Evolutionary conservation across 2,113 vertebrate species (phyloP).

Genomic region (Micromys minutus): DNA sequence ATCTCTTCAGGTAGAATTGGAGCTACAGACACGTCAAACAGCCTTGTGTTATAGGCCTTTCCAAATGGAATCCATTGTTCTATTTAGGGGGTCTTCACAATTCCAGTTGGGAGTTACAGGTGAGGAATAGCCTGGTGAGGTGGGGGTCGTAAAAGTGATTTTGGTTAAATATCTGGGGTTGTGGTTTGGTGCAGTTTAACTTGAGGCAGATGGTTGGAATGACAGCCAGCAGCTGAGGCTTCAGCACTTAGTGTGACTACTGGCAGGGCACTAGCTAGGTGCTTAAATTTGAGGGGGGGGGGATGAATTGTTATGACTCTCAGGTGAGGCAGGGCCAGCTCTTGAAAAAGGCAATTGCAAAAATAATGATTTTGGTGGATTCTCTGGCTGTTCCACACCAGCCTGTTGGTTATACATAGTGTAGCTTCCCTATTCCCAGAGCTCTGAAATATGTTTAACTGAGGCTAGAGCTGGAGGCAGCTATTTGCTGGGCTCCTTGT

Average conservation of each 20-base stretch:
- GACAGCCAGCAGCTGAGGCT: background rate
- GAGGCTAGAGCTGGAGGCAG: background rate
- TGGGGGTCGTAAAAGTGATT: background rate
- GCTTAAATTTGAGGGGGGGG: background rate
- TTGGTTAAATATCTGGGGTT: background rate
- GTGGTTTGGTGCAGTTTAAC: background rate
- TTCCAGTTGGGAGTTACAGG: background rate
- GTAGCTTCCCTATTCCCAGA: fast-evolving
- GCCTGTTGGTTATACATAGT: background rate
- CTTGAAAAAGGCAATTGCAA: background rate
- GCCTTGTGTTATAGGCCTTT: background rate
- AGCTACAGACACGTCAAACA: background rate
- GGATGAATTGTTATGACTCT: background rate
- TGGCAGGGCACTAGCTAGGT: background rate
- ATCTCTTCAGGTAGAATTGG: background rate
- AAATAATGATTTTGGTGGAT: background rate
- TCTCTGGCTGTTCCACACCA: background rate
- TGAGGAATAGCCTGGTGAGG: background rate
- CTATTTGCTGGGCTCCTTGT: background rate
- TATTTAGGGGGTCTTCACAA: background rate
- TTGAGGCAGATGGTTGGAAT: background rate
- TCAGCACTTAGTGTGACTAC: background rate
- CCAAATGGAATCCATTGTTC: background rate
- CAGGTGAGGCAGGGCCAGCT: background rate
- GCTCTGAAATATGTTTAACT: fast-evolving